These are phyloP conservation scores for Falco cherrug DNA, from an alignment of 2,797 vertebrate species.

Conservation along the genomic window DNA sequence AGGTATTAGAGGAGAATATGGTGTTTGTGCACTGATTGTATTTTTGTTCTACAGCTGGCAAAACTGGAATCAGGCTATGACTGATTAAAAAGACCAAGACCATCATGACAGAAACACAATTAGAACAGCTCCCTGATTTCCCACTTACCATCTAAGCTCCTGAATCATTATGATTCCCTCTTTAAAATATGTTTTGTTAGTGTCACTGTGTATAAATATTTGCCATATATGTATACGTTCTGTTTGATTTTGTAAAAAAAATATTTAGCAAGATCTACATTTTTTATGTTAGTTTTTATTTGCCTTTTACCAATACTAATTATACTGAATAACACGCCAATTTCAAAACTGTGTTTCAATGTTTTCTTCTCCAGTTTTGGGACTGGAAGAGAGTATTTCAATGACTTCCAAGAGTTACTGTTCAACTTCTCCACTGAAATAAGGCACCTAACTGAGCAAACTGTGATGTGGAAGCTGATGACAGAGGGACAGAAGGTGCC, in stretches of 20 bases:
- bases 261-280: accelerated
- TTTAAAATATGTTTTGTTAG: not conserved
- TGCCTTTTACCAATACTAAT: accelerated
- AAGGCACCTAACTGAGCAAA: not conserved
- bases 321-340: not conserved
- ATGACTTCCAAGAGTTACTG: not conserved
- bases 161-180: not conserved
- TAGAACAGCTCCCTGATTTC: not conserved
- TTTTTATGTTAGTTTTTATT: not conserved
- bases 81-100: not conserved
- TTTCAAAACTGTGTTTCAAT: not conserved
- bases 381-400: not conserved
- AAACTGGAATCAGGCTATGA: not conserved
- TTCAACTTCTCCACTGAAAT: not conserved
- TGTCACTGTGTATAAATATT: not conserved
- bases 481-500: not conserved
- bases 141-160: not conserved
- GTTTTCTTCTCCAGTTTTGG: not conserved
- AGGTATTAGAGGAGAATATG: not conserved
- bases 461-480: not conserved
- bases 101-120: not conserved
- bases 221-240: not conserved
- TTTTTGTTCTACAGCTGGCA: not conserved
- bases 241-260: accelerated
- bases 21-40: not conserved